Base-by-base conservation (phyloP, 2,888 invertebrate species). In the Xanthorhoe spadicearia region DNA sequence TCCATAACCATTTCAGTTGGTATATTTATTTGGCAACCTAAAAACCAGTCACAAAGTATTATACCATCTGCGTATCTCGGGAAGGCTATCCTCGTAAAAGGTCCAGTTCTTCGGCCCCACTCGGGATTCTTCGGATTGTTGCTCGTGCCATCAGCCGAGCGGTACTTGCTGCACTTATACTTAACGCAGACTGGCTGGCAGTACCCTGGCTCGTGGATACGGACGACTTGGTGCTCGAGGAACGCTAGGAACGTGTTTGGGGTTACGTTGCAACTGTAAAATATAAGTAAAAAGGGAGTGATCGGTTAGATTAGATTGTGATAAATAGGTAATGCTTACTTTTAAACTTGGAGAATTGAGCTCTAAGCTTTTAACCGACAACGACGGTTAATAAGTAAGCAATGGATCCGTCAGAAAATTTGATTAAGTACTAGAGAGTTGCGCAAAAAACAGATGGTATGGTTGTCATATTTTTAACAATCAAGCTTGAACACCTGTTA, bases 81-180 rank as follows among this genome's bases (percentile, higher is more conserved):
- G 2, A 94, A 88, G 0, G 95, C 88, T 9, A 95, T 88, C 76
- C 95, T 92, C 0, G 94, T 92, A 73, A 94, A 95, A 0, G 95
- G 93, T 0, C 94, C 94, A 0, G 92, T 87, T 0, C 91, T 84
- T 10, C 94, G 82, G 13, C 97, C 97, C 95, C 96, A 96, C 57
- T 94, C 92, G 0, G 96, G 95, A 68, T 95, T 92, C 54, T 94
- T 86, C 64, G 94, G 84, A 80, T 97, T 97, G 84, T 97, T 97
- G 84, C 97, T 97, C 6, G 95, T 95, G 6, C 97, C 97, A 81
- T 97, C 97, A 50, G 95, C 92, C 9, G 94, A 95, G 56, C 98
- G 94, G 85, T 97, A 98, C 23, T 82, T 84, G 66, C 73, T 77
- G 58, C 78, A 78, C 51, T 72, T 70, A 69, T 88, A 91, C 8